Percentiles rank a stretch among this genome's conserved stretches.
These are phyloP conservation scores for Ictalurus punctatus DNA, from an alignment of 2,113 vertebrate genomes.

Conservation along the genomic window DNA sequence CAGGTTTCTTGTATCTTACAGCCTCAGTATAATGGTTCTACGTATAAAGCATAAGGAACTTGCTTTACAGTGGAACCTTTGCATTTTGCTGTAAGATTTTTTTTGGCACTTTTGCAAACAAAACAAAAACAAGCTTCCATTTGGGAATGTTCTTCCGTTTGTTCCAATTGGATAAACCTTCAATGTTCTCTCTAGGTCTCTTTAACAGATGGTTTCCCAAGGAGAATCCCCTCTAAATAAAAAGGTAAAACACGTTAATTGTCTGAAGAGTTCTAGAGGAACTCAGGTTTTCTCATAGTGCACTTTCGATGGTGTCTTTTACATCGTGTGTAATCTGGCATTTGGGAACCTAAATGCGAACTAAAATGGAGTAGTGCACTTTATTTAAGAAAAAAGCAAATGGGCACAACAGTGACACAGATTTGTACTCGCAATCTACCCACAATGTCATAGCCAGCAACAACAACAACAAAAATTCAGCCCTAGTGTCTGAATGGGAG, in stretches of 20 bases:
- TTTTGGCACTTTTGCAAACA: neutral
- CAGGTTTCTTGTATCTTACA: neutral
- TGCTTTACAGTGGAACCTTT: neutral
- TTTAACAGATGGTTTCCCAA: neutral
- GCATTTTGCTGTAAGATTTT: neutral
- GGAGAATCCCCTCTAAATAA: neutral
- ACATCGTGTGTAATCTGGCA: neutral
- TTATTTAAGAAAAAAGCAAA: neutral
- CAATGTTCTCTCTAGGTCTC: neutral
- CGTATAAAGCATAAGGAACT: neutral
- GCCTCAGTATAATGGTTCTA: neutral
- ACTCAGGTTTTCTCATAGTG: neutral
- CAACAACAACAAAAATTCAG: neutral
- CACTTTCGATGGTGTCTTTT: neutral
- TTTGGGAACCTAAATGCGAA: neutral
- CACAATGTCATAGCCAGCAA: neutral
- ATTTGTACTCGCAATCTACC: neutral
- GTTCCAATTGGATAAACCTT: neutral
- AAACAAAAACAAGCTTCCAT: neutral
- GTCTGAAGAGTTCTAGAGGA: neutral
- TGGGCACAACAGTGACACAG: neutral
- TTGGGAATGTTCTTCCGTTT: neutral
- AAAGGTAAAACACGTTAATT: neutral
- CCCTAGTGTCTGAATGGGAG: neutral
- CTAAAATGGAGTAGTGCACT: neutral